Conservation (phyloP, 64 coral and sea anemone species). For the Actinia equina region DNA sequence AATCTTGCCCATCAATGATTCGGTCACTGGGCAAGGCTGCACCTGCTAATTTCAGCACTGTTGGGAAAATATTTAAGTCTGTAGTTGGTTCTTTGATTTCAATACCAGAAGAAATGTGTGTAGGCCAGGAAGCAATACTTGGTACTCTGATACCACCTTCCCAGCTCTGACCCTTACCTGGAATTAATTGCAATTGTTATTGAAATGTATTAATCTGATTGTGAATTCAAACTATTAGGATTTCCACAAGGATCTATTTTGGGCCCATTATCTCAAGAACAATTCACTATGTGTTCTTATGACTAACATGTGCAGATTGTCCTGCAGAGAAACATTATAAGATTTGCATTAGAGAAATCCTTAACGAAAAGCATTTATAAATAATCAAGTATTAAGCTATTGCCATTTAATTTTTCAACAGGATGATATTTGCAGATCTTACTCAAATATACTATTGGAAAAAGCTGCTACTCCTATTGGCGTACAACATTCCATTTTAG, state of each 20-base stretch:
- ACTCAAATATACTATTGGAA: no score
- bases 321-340: no score
- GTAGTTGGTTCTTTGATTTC: conserved; percentile 34
- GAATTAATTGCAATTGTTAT: not conserved
- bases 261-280: not conserved
- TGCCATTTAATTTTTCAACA: no score
- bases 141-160: conserved; percentile 64
- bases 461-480: no score
- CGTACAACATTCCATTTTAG: no score
- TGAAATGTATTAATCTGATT: no score
- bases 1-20: conserved; percentile 48
- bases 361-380: no score
- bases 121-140: conserved; percentile 50
- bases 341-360: no score
- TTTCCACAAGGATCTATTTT: not conserved
- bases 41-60: conserved; percentile 29
- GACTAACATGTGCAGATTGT: no score
- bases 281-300: no score
- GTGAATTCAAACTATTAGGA: not conserved
- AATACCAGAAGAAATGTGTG: conserved; percentile 46
- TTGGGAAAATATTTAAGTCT: conserved; percentile 45
- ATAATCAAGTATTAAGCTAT: no score
- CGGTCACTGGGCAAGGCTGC: conserved; percentile 29
- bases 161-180: conserved; percentile 62
- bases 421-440: no score